Conservation (phyloP, 2,888 invertebrate species). For the Zonitis immaculata region DNA sequence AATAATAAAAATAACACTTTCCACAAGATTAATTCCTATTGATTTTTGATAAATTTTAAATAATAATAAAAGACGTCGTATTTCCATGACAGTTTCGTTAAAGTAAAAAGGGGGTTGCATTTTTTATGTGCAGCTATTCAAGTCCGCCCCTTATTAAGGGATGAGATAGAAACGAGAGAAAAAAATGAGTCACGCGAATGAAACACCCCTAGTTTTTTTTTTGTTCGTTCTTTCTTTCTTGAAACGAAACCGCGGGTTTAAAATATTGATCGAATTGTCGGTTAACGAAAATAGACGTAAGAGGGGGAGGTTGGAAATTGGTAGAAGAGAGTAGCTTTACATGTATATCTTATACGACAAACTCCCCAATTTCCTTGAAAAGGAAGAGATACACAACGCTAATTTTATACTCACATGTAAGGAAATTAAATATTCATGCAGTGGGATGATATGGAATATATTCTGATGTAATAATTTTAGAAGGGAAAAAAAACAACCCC, state of each 20-base stretch:
- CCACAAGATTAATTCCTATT: constrained; percentile 1
- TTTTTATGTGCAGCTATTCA: constrained; percentile 47
- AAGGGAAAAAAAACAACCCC: neutral
- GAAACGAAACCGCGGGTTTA: constrained; percentile 46
- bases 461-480: neutral
- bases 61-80: neutral
- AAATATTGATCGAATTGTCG: constrained; percentile 39
- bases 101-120: constrained; percentile 45
- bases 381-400: constrained; percentile 13
- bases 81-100: constrained; percentile 1
- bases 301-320: neutral
- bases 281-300: neutral
- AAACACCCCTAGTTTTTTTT: constrained; percentile 37
- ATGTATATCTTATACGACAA: constrained; percentile 15
- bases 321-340: neutral
- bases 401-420: constrained; percentile 19
- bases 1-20: too few relatives aligned
- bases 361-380: constrained; percentile 20
- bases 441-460: neutral
- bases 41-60: too few relatives aligned
- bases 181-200: constrained; percentile 49
- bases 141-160: constrained; percentile 43
- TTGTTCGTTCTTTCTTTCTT: too few relatives aligned
- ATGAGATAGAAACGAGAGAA: constrained; percentile 28
- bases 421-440: neutral